Evolutionary conservation across 1,140 invertebrate species (phyloP), one percentile per base, ranked within the genome.

Genomic region (Macrostomum lignano): DNA sequence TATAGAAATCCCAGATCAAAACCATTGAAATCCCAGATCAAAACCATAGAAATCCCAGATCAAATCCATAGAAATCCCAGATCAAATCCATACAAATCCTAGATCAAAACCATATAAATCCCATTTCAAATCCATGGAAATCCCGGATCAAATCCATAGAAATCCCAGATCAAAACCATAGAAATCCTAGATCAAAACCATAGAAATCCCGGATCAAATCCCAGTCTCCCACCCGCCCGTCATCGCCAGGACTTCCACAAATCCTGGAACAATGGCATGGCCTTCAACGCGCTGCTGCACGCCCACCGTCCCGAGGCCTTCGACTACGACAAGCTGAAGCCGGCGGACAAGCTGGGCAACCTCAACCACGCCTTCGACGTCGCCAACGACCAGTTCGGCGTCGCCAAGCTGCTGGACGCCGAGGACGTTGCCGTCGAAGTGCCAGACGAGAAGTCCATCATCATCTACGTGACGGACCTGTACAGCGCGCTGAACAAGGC

Each of bases 401-500:
- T 99, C 15, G 75, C 78, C 3, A 88, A 84, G 52, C 66, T 99
- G n/a, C 63, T 99, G 10, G 91, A 98, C 55, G 75, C 88, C 28
- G 91, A 98, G 67, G 84, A 96, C 64, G 79, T 98, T 21, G 88
- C 74, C 51, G 84, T 96, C 17, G 91, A 96, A 45, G 77, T 81
- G 61, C 88, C 88, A 1, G 91, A 98, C 56, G 91, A 98, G 60
- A 98, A 96, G 51, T 96, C 86, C 0, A 96, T 98, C 46, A 96
- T 98, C 44, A 98, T 91, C 0, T 98, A 98, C 53, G 88, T 96
- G 24, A 86, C 98, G 30, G 96, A 86, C 1, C 96, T 93, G 56
- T 98, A 98, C 55, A 88, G 98, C 57, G 96, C 94, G 66, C 98
- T 98, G 66, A 93, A 82, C 41, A 96, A 96, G 61, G 74, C 94